Conservation (phyloP, 2,888 invertebrate genomes). For the Galerucella nymphaeae region DNA sequence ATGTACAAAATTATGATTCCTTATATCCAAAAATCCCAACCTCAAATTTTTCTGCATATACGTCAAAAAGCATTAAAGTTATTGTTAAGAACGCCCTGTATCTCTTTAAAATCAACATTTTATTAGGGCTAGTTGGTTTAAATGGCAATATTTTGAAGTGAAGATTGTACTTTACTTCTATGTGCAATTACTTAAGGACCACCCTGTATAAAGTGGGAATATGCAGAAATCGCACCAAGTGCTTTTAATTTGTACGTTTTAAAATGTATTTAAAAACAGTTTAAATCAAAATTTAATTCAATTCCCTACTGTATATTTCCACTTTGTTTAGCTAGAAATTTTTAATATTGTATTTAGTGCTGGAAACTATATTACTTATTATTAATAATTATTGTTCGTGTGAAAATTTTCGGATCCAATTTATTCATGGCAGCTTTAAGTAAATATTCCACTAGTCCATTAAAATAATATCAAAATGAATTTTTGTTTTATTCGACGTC, state of each 20-base stretch:
- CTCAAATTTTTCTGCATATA: no score
- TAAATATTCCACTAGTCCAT: slow-evolving; percentile 47
- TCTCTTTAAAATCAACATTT: no score
- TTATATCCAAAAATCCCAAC: no score
- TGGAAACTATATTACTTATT: slow-evolving; percentile 25
- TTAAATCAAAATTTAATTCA: not conserved
- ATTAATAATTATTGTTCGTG: not conserved
- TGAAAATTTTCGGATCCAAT: slow-evolving; percentile 29
- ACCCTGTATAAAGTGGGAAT: no score
- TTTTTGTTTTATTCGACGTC: slow-evolving; percentile 26
- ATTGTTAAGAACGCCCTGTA: no score
- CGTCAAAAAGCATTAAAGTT: no score
- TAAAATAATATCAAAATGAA: slow-evolving; percentile 48
- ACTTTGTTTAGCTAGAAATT: slow-evolving; percentile 21
- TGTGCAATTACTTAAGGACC: no score
- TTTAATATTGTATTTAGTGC: slow-evolving; percentile 20
- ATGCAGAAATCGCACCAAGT: no score
- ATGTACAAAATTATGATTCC: no score
- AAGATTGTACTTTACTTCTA: no score
- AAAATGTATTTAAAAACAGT: not conserved
- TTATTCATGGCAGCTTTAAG: slow-evolving; percentile 54
- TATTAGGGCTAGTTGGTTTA: no score
- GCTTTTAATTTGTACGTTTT: not conserved
- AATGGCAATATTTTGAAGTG: no score
- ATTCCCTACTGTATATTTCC: slow-evolving; percentile 25